Evolutionary conservation across 2,888 invertebrate species (phyloP), one percentile per base, ranked within the genome.

Genomic region (Trissolcus japonicus): DNA sequence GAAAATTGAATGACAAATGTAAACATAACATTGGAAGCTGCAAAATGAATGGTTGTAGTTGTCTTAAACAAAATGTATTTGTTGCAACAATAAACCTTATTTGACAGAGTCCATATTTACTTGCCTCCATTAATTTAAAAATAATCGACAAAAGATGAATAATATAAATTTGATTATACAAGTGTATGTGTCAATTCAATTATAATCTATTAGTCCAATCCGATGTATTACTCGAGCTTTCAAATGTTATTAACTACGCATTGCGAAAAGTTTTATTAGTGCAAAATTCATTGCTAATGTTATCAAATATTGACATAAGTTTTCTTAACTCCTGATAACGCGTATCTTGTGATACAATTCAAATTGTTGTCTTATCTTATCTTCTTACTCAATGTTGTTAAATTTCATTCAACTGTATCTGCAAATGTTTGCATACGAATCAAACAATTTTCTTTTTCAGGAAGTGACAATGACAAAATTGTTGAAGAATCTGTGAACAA

Each of bases 401-500:
- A 13, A 46, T 16, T 16, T 46, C 46, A 46, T 46, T 46, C 16
- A 46, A 16, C 14, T 43, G 4, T n/a, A 0, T 4, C 43, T 43
- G 6, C 14, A 43, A 43, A 43, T 43, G 43, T 43, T 43, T 4
- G 13, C 14, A 43, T 11, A 14, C 14, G 7, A 51, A 19, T 2
- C 13, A 51, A 51, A 21, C 16, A 17, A 51, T 16, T 54, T 48
- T 60, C 6, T 19, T 62, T 69, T 56, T 9, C 16, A 72, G 72
- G 59, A 40, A 54, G 17, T 54, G n/a, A 59, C 11, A 59, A 14
- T 21, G 59, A 72, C 25, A n/a, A 29, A 48, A 50, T 41, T 35
- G 48, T 66, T 54, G 55, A 73, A 40, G 48, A 60, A 55, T 29
- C 50, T 9, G 50, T 73, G 4, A 55, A 53, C 53, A 73, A 66